Evolutionary conservation across 2,797 vertebrate genomes (phyloP), one percentile per base, ranked within the genome.

Genomic region (Scolopax rusticola): DNA sequence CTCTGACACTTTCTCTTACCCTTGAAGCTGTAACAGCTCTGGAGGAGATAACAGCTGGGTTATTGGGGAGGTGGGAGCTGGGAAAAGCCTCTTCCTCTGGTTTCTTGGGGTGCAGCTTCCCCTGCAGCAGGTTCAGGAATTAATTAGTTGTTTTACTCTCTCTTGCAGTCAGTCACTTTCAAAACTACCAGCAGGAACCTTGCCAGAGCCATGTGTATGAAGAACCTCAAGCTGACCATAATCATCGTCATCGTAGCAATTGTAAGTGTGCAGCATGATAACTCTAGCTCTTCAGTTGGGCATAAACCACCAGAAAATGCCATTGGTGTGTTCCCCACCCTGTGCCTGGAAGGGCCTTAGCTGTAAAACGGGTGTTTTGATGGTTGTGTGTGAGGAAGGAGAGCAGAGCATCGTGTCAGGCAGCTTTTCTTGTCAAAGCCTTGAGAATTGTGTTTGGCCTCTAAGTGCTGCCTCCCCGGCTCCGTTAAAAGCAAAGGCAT

Each of bases 121-220:
- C 64, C 5, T 23, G 30, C 76, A 24, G 54, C 24, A 33, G 60
- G 28, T 6, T 48, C 27, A 5, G 61, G 71, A 45, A 20, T 38
- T 27, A 36, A 81, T 24, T 4, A 24, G 9, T 19, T 19, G 8
- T 71, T 82, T 74, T 5, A 3, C 57, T 69, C 57, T 79, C 65
- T 83, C 76, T 87, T 69, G 60, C 87, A 99, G 99, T 99, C 99
- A 4, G 99, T 99, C 92, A 99, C 99, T 78, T 99, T 99, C 97
- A 99, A 99, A 98, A 99, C 99, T 27, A 99, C 99, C 59, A 99
- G 99, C 98, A 99, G 99, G 97, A 99, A 99, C 97, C 98, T 99
- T 65, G 99, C 99, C 19, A 98, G 99, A 90, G 99, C 99, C 96
- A 99, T 99, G 99, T 99, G 99, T 94, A 99, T 99, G 99, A 99